Evolutionary conservation across 1,140 invertebrate genomes (phyloP), one percentile per base, ranked within the genome.

Genomic region (Microplitis demolitor): DNA sequence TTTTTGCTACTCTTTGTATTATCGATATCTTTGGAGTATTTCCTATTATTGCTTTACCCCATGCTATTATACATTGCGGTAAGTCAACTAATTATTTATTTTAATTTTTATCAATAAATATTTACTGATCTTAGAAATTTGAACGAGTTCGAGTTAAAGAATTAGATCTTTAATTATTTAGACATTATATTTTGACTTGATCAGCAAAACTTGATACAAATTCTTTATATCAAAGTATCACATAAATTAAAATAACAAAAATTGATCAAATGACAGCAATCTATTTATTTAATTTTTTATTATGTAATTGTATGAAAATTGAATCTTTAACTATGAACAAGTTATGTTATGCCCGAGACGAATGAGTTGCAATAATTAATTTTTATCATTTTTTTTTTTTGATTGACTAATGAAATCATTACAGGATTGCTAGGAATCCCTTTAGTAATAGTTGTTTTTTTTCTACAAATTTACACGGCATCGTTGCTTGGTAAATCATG

Each of bases 11-110:
- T 5, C 84, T 94, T 13, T 95, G 93, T 79, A 91, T 95, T 14
- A 87, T 95, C 5, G 94, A 95, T 83, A 88, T 95, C 61, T 94
- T 95, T 77, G 93, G 93, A 45, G 93, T 95, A 0, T 94, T 94
- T 79, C 93, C 93, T 0, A 90, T 95, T 3, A 89, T 95, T 1
- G 89, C 92, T 4, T 79, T 95, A 66, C 93, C 93, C 0, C 89
- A 91, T 72, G 87, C 91, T 16, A 89, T 94, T 16, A 91, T 94
- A 14, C 87, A 91, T 74, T 93, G 93, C 75, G 92, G 92, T 93
- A 69, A 83, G 82, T 78, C 75, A 68, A 68, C 77, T 37, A 62
- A 53, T 16, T 66, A n/a, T 39, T 58, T 37, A 39, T 33, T 54
- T 45, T 45, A 45, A 39, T 31, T 33, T 50, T 67, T 33, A 71